Conservation (phyloP, 2,113 vertebrate genomes). For the Abramis brama region DNA sequence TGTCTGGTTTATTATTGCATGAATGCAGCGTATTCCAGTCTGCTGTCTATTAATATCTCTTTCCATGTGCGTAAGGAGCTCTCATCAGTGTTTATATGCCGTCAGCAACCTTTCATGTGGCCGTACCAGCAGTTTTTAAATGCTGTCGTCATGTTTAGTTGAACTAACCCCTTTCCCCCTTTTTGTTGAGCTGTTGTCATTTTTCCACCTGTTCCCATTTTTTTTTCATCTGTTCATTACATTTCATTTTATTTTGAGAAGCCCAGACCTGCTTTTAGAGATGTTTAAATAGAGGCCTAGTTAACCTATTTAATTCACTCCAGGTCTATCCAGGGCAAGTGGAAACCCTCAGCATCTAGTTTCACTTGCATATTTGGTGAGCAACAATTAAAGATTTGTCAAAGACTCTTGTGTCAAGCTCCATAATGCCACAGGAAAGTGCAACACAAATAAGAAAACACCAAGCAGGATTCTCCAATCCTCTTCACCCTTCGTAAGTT, state of each 20-base stretch:
- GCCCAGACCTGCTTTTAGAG: conserved; percentile 34
- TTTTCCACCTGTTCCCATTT: conserved; percentile 53
- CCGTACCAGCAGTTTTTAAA: conserved; percentile 38
- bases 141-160: conserved; percentile 46
- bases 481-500: conserved; percentile 54
- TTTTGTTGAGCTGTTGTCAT: conserved; percentile 12
- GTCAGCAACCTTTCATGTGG: conserved; percentile 56
- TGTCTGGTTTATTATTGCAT: conserved; percentile 39
- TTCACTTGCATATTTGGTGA: neutral
- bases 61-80: conserved; percentile 56
- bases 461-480: conserved; percentile 37
- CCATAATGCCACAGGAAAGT: neutral
- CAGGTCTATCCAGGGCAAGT: neutral
- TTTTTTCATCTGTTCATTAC: conserved; percentile 13
- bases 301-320: conserved; percentile 36
- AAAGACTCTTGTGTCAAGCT: neutral
- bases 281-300: neutral
- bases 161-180: neutral
- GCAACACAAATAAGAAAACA: conserved; percentile 37
- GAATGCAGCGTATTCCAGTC: conserved; percentile 54
- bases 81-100: conserved; percentile 50
- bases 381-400: conserved; percentile 34
- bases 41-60: conserved; percentile 41
- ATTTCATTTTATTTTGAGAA: conserved; percentile 35
- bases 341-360: conserved; percentile 8